Base-by-base conservation (phyloP, 2,888 invertebrate species). In the Macroteleia sp. region DNA sequence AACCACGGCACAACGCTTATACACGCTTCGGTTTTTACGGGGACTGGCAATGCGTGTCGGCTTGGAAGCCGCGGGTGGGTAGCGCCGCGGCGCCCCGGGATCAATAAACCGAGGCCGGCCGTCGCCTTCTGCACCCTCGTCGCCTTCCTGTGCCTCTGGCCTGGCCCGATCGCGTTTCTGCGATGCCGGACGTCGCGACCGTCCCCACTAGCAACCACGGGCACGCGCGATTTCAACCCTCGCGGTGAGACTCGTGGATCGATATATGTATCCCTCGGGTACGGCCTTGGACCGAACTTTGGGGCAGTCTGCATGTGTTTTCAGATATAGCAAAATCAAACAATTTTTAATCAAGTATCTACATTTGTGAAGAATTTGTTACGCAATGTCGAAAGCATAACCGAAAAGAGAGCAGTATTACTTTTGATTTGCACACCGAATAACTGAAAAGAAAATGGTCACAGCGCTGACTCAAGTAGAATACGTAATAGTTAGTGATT, bases 61-160 rank as follows among this genome's bases (percentile, higher is more conserved):
- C 86, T 41, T 50, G 50, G 88, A 88, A 85, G 89, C 89, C 89
- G 88, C 89, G 85, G 85, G 85, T 89, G 89, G 89, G 88, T 89
- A 87, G 89, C 89, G 90, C 90, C 90, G 89, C 90, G 89, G 90
- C 90, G 90, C 90, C 90, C 89, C 89, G 89, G 89, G 88, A 90
- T 90, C 90, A 90, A 90, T 90, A 90, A 90, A 89, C 88, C 88
- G 88, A 88, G 87, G 87, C 86, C 89, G 89, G 87, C 89, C 88
- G 88, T 88, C 87, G 88, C 87, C 89, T 87, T 88, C 85, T 85
- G 80, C 83, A 77, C 84, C 83, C 84, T 85, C 82, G 83, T 86
- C 87, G 80, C 41, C 87, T 86, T 87, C 85, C 87, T 83, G 85
- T 86, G 88, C 84, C 83, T 85, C 70, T 74, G 79, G 83, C 85